A percentile compares a stretch with the other conserved stretches of the same genome.
phyloP scores from a whole-genome alignment of 2,113 vertebrate genomes.

The Guaruba guarouba region DNA sequence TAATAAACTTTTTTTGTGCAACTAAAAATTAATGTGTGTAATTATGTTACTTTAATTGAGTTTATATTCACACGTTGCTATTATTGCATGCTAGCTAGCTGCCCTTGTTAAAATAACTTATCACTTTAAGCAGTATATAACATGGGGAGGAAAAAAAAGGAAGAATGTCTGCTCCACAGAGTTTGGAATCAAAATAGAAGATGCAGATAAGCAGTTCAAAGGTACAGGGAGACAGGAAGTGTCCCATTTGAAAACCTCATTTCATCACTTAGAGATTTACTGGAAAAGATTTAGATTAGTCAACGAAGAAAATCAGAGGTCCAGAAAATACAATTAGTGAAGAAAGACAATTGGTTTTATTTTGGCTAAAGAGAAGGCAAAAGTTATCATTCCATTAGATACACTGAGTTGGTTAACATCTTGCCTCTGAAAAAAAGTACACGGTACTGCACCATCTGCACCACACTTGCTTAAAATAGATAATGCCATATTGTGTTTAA shows the following conservation, averaged over 20 bases:
- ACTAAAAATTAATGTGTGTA: not conserved
- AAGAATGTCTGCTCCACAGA: not conserved
- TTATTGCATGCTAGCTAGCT: not conserved
- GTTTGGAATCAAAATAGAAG: not conserved
- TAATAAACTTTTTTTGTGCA: not conserved
- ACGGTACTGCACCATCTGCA: not conserved
- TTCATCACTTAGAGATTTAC: not conserved
- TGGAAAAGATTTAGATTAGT: not conserved
- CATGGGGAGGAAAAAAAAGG: accelerated
- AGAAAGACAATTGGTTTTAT: not conserved
- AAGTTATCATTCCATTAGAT: not conserved
- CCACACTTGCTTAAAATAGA: not conserved
- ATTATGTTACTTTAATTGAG: not conserved
- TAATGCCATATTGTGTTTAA: not conserved
- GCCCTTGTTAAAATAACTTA: not conserved
- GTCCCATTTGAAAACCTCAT: not conserved
- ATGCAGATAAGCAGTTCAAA: not conserved
- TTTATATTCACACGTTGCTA: not conserved
- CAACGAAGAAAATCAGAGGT: not conserved
- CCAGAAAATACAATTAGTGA: not conserved
- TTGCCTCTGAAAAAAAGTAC: not conserved
- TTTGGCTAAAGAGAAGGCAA: not conserved
- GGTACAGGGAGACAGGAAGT: not conserved
- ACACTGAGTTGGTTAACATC: not conserved
- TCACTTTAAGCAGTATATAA: accelerated